These are phyloP conservation scores for Anticlea derivata DNA, from an alignment of 2,888 invertebrate species.

Conservation along the genomic window DNA sequence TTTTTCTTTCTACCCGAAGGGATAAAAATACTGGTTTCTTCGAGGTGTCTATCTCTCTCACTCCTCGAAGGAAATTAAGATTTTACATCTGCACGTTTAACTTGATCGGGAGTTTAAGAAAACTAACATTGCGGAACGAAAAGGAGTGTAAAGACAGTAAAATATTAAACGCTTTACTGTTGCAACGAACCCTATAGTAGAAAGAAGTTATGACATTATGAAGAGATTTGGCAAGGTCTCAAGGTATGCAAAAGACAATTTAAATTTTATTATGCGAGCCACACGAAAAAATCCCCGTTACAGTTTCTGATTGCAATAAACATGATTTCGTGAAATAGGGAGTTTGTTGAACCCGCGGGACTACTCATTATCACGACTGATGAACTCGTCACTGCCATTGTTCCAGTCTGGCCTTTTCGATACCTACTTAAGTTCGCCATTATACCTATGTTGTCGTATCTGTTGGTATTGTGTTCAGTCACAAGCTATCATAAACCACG, in stretches of 20 bases:
- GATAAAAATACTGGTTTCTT: slow-evolving; percentile 30
- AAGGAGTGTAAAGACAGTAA: background rate
- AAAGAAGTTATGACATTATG: slow-evolving; percentile 18
- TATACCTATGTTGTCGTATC: slow-evolving; percentile 7
- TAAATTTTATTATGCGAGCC: slow-evolving; percentile 50
- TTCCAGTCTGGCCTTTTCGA: slow-evolving; percentile 57
- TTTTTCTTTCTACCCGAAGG: slow-evolving; percentile 62
- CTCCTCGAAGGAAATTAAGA: slow-evolving; percentile 17
- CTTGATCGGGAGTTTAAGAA: background rate
- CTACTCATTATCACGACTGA: slow-evolving; percentile 79
- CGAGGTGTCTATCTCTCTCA: slow-evolving; percentile 31
- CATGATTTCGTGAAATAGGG: slow-evolving; percentile 70
- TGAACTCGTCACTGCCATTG: slow-evolving; percentile 76
- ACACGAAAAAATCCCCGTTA: slow-evolving; percentile 53
- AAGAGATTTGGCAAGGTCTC: slow-evolving; percentile 55
- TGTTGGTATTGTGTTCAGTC: slow-evolving; percentile 4
- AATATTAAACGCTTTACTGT: background rate
- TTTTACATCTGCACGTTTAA: background rate
- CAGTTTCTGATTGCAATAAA: slow-evolving; percentile 60
- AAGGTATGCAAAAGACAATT: slow-evolving; percentile 51
- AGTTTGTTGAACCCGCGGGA: slow-evolving; percentile 80
- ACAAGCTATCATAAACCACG: background rate
- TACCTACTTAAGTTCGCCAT: slow-evolving; percentile 15
- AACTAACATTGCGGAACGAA: background rate
- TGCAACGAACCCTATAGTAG: background rate